Base-by-base conservation (phyloP, 2,888 invertebrate genomes). In the Galerucella calmariensis region DNA sequence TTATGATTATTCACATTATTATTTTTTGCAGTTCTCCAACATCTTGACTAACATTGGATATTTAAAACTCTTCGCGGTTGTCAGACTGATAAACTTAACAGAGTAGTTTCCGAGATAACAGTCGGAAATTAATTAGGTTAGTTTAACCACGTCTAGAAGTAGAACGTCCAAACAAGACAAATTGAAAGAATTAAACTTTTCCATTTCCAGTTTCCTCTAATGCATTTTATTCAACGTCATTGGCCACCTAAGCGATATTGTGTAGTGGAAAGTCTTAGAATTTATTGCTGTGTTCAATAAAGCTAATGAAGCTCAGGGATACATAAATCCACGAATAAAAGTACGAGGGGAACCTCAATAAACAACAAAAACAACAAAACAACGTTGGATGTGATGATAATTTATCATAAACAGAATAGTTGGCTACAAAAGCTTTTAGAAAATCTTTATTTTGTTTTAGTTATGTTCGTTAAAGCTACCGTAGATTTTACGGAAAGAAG, bases 271-370 rank as follows among this genome's bases (percentile, higher is more conserved):
- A 81, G 80, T 82, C 80, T 81, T 81, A 75, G 83, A 84, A 87
- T 87, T 87, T 87, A 87, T 85, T 81, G 84, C 83, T 81, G 82
- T 81, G 81, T 86, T 86, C 86, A 85, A 87, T 87, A 86, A 82
- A 86, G 86, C 85, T 87, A 87, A 87, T 87, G 87, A 86, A 86
- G 84, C 84, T 81, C 78, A 58, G 81, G 81, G 82, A 82, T 80
- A 83, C 83, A 86, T 86, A 87, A 86, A 87, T 87, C 84, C 79
- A 63, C 78, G 74, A 79, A 82, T 78, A 81, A 81, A 79, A 77
- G 80, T 79, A 77, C 79, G 63, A 46, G 72, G 76, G 79, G 78
- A 79, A 79, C 76, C 79, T 76, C 78, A 80, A 80, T 82, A 82
- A 82, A 79, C 81, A 82, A 80, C 78, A 79, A 79, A 81, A 81